phyloP scores from a whole-genome alignment of 2,797 vertebrate species.

The Cyclopterus lumpus region DNA sequence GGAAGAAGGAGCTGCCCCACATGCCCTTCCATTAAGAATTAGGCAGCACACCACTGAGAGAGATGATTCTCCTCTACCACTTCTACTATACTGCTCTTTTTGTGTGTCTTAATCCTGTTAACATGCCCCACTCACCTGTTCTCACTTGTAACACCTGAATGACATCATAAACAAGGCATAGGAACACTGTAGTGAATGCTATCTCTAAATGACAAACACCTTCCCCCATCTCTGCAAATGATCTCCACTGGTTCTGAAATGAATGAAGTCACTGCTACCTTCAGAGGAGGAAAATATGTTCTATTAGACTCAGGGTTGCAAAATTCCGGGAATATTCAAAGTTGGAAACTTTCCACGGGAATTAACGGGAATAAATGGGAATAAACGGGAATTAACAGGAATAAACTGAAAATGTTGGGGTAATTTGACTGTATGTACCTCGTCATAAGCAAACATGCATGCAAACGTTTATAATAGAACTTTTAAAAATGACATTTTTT shows the following conservation, averaged over 20 bases:
- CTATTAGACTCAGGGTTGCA: too few relatives aligned
- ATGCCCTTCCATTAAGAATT: background rate
- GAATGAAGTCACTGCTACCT: too few relatives aligned
- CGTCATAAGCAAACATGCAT: too few relatives aligned
- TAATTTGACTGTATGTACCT: too few relatives aligned
- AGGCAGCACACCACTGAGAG: background rate
- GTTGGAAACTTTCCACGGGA: too few relatives aligned
- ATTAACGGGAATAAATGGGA: too few relatives aligned
- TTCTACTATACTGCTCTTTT: background rate
- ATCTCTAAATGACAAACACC: background rate
- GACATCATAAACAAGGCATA: background rate
- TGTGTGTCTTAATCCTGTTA: background rate
- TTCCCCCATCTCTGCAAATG: background rate
- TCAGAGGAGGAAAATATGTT: background rate
- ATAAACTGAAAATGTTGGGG: too few relatives aligned
- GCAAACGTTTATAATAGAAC: too few relatives aligned
- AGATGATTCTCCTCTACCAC: background rate
- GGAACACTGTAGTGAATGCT: background rate
- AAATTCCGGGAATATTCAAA: too few relatives aligned
- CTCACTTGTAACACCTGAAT: background rate
- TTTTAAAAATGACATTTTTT: too few relatives aligned
- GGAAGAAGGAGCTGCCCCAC: background rate
- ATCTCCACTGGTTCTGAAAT: background rate
- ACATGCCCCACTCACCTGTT: background rate
- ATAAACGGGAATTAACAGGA: too few relatives aligned